A percentile compares a stretch with the other conserved stretches of the same genome.
Conservation (phyloP, 2,888 invertebrate species). For the Dyspetes luteomarginatus region DNA sequence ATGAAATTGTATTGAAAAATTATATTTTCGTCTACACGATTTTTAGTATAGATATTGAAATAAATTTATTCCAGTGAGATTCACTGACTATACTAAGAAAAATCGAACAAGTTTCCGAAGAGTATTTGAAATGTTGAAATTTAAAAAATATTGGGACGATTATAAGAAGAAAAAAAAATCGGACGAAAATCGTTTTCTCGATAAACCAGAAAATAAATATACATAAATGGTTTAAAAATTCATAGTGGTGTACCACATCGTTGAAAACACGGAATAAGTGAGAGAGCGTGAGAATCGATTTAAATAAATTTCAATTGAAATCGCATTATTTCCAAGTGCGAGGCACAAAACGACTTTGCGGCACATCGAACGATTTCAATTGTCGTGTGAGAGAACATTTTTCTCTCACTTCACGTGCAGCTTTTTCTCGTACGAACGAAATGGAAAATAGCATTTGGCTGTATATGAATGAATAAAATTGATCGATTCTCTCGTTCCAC, state of each 20-base stretch:
- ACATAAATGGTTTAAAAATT: no score
- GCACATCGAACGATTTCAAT: slow-evolving; percentile 54
- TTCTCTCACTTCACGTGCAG: background rate
- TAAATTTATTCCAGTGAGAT: no score
- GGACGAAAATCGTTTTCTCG: slow-evolving; percentile 10
- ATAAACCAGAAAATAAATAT: slow-evolving; percentile 8
- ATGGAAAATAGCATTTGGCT: slow-evolving; percentile 8
- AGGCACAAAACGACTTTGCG: slow-evolving; percentile 47
- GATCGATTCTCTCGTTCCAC: slow-evolving; percentile 2
- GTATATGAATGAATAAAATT: slow-evolving; percentile 38
- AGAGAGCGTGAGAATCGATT: slow-evolving; percentile 61
- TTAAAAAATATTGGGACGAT: no score
- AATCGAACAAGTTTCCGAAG: slow-evolving; percentile 4
- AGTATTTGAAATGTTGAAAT: no score
- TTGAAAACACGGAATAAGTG: slow-evolving; percentile 43
- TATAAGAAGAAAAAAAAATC: slow-evolving; percentile 15
- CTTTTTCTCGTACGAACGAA: background rate
- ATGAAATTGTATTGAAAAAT: no score
- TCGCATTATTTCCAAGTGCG: slow-evolving; percentile 29
- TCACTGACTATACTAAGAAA: background rate
- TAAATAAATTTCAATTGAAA: slow-evolving; percentile 68
- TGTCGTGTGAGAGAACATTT: slow-evolving; percentile 35
- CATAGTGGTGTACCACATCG: no score
- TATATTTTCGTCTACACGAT: no score
- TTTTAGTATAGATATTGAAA: no score